A percentile compares a stretch with the other conserved stretches of the same genome.
These are phyloP conservation scores for Chionoecetes opilio DNA, from an alignment of 1,140 invertebrate genomes.

Conservation along the genomic window DNA sequence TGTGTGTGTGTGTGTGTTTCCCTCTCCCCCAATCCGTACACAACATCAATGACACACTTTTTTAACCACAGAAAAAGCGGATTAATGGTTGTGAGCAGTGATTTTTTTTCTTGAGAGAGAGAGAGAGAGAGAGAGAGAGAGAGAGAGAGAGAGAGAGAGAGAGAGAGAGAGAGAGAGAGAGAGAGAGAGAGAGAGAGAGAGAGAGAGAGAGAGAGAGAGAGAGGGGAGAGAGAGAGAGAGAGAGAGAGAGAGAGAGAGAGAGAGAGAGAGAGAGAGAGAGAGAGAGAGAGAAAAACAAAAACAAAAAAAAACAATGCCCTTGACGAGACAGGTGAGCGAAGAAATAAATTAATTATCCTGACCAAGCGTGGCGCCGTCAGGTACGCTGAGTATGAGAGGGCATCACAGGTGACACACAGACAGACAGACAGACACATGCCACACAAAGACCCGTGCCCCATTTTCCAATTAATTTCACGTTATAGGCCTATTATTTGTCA, in stretches of 20 bases:
- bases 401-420: not conserved
- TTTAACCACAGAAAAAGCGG: not conserved
- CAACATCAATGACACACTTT: not conserved
- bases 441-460: not conserved
- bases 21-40: not conserved
- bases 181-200: too few relatives aligned
- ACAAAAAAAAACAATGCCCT: not conserved
- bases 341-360: slow-evolving; percentile 5
- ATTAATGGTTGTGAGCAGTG: not conserved
- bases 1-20: not conserved
- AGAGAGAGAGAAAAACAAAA: too few relatives aligned
- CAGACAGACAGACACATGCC: not conserved
- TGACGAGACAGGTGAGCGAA: not conserved
- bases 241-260: too few relatives aligned
- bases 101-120: not conserved
- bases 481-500: not conserved
- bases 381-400: not conserved
- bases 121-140: too few relatives aligned
- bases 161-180: too few relatives aligned
- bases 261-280: too few relatives aligned
- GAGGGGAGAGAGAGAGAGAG: too few relatives aligned
- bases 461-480: not conserved
- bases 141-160: too few relatives aligned
- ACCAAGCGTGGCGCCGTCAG: not conserved
- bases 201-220: too few relatives aligned